Conservation (phyloP, 1,140 invertebrate genomes). For the Elysia chlorotica region DNA sequence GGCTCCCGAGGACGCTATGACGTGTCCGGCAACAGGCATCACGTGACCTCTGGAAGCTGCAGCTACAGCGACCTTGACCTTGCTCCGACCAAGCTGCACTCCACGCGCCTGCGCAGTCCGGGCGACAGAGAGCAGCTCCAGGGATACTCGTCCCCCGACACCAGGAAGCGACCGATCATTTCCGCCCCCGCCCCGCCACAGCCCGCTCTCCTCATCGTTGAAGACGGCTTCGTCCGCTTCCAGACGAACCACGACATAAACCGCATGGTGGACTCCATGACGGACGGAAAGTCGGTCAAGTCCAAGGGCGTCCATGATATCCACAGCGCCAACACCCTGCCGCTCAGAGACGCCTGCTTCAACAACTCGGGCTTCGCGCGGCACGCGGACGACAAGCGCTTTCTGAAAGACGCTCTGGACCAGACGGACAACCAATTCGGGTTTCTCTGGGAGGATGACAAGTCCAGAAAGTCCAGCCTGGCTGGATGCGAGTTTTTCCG, state of each 20-base stretch:
- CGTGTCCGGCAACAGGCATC: too few species aligned
- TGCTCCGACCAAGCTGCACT: neutral
- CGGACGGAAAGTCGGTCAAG: neutral
- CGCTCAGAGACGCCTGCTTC: neutral
- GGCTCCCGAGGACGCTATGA: too few species aligned
- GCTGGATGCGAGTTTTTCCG: constrained; percentile 29
- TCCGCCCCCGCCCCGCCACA: too few species aligned
- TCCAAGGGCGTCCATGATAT: neutral
- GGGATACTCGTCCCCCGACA: too few species aligned
- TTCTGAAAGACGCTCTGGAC: neutral
- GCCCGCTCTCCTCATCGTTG: constrained; percentile 28
- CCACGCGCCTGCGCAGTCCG: neutral
- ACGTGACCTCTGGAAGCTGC: neutral
- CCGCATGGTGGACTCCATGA: neutral
- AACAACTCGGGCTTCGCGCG: neutral
- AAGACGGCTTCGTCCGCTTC: constrained; percentile 31
- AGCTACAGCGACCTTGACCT: neutral
- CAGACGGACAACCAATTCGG: neutral
- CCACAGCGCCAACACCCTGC: constrained; percentile 5
- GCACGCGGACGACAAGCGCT: neutral
- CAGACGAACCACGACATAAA: constrained; percentile 26
- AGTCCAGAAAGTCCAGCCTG: constrained; percentile 21
- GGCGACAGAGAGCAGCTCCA: constrained; percentile 11
- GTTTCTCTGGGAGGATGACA: neutral
- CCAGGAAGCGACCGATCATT: too few species aligned